Evolutionary conservation across 1,140 invertebrate species (phyloP), one percentile per base, ranked within the genome.

Genomic region (Drosophila arawakana): DNA sequence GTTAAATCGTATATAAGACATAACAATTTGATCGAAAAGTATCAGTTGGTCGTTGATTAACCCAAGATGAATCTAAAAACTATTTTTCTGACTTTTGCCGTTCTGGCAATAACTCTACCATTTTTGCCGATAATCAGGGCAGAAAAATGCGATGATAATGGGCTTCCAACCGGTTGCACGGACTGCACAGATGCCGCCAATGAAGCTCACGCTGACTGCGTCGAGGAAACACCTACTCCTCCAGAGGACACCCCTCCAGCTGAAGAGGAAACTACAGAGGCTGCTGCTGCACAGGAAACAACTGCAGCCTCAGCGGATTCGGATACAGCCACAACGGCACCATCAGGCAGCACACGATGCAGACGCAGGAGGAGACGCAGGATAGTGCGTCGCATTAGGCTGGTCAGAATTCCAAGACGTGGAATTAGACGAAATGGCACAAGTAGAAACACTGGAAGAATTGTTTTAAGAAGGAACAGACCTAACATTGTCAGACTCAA

Each of bases 101-200:
- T 74, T n/a, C n/a, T 76, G 55, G 60, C 46, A 6, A 9, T 72
- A 4, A 7, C 58, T 8, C 7, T 15, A 15, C 15, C 15, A 15
- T 15, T 15, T 15, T 15, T 66, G n/a, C 73, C 73, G 3, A 8
- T 21, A 5, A 30, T n/a, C 25, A 67, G 30, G 10, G 44, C 47
- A 0, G 46, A 46, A 1, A 41, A 8, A 2, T 76, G 66, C 9
- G 25, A 15, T 9, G 35, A 34, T 0, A 11, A 8, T n/a, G 25
- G 25, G 11, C 34, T 57, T 11, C 66, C 60, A 9, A 30, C 13
- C 30, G 73, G 47, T 3, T 71, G 55, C 21, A 65, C 37, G 11
- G 67, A 75, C 35, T 75, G 73, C 13, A 15, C n/a, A 0, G 46
- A 46, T 46, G 4, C 39, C 1, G 25, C 15, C 10, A 75, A 75